A percentile compares a stretch with the other conserved stretches of the same genome.
Evolutionary conservation across 2,888 invertebrate species (phyloP).

Genomic region (Pristionchus maxplancki): DNA sequence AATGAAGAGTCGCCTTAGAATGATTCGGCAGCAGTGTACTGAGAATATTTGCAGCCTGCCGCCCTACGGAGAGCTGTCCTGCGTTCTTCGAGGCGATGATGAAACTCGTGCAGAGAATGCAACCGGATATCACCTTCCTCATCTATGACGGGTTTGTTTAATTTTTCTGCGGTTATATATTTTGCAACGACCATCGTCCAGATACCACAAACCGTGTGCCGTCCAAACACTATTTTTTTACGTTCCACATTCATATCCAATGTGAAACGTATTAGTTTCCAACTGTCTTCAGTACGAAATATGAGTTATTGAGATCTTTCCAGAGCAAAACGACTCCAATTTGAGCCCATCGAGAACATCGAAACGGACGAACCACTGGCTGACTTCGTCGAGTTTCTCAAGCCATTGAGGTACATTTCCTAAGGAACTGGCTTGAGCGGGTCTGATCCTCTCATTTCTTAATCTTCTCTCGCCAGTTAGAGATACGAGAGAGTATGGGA

Average conservation of each 20-base stretch:
- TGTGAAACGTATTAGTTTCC: too few relatives aligned
- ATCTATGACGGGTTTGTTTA: constrained; percentile 13
- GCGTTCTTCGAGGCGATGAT: background rate
- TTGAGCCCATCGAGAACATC: background rate
- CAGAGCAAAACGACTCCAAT: too few relatives aligned
- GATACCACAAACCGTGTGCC: too few relatives aligned
- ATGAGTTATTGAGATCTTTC: too few relatives aligned
- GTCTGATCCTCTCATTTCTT: background rate
- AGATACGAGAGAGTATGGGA: background rate
- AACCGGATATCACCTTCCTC: constrained; percentile 18
- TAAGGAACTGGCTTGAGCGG: too few relatives aligned
- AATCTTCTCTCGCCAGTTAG: background rate
- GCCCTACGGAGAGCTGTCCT: background rate
- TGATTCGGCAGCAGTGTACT: background rate
- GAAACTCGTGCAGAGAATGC: background rate
- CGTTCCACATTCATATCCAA: too few relatives aligned
- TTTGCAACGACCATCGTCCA: too few relatives aligned
- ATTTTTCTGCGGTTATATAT: background rate
- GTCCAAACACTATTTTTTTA: too few relatives aligned
- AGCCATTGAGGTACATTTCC: background rate
- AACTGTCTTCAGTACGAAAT: too few relatives aligned
- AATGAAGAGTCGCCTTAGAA: background rate
- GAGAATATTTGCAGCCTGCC: background rate
- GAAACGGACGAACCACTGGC: background rate
- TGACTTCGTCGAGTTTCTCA: background rate